Evolutionary conservation across 1,140 invertebrate genomes (phyloP).

Genomic region (Neocloeon triangulifer): DNA sequence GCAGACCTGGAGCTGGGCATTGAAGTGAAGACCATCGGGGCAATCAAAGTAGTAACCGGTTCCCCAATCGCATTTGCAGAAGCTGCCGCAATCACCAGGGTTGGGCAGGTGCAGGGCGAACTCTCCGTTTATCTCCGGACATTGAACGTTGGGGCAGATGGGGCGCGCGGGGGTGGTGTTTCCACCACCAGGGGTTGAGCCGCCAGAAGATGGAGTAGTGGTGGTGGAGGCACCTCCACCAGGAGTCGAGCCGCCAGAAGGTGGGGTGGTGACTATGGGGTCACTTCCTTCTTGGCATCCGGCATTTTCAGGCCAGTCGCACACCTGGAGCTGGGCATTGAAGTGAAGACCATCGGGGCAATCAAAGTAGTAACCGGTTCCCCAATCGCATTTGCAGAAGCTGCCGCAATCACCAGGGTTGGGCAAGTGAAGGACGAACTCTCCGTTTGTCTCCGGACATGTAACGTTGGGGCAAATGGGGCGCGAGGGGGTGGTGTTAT

Average conservation of each 20-base stretch:
- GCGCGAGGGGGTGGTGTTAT: no score
- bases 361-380: conserved; percentile 17
- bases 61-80: conserved; percentile 10
- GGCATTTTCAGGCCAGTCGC: conserved; percentile 26
- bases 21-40: conserved; percentile 6
- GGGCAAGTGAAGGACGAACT: conserved; percentile 5
- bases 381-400: conserved; percentile 8
- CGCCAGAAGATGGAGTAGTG: no score
- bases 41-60: conserved; percentile 5
- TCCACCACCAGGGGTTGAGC: no score
- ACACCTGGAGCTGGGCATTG: conserved; percentile 22
- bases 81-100: conserved; percentile 9
- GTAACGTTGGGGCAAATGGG: no score
- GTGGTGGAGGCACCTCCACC: no score
- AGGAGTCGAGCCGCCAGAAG: no score
- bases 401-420: conserved; percentile 10
- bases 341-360: conserved; percentile 28
- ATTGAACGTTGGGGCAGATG: no score
- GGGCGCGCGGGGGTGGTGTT: no score
- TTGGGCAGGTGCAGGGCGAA: conserved; percentile 7
- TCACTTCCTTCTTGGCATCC: no score
- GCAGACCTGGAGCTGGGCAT: conserved; percentile 10
- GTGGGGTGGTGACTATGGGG: no score
- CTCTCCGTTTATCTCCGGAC: not conserved
- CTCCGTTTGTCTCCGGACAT: not conserved